Evolutionary conservation across 2,113 vertebrate genomes (phyloP), one percentile per base, ranked within the genome.

Genomic region (Anoplopoma fimbria): DNA sequence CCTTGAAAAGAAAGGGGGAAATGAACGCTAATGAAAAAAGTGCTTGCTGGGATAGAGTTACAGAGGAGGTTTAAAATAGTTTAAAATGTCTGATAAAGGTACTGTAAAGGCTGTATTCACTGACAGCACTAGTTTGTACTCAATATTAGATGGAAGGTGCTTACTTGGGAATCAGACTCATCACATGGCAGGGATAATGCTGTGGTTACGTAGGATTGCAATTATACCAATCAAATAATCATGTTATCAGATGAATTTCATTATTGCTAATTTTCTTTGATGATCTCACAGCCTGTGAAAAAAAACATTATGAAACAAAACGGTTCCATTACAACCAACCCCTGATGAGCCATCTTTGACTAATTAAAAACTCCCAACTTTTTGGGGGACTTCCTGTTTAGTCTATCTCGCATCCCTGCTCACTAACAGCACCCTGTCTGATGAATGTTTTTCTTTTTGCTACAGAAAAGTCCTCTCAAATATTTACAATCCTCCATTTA

Each of bases 351-450:
- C 87, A 90, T 92, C 88, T 90, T 88, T 85, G 57, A 85, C 92
- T 95, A 92, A 95, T 95, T 95, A 94, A 95, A 94, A 92, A 91
- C 87, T 82, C 82, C 82, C 76, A 73, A 87, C 89, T 95, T 94
- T 93, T 95, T 94, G 86, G 90, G 91, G 79, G 72, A 90, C 92
- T 94, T 96, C 95, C 94, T 95, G 94, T 96, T 96, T 94, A 93
- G 95, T 96, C 95, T 96, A 89, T 85, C 84, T 85, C 85, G 92
- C 90, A 94, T 94, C 94, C 93, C 85, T 82, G 72, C 75, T 81
- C 45, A 80, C 73, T 25, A 75, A 83, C 78, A 67, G 81, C 70
- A 36, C 67, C 21, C 79, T 73, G 70, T 72, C 86, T 78, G 81
- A 73, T 86, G 83, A 76, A 65, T 81, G 83, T 89, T 93, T 91